These are phyloP conservation scores for Zygogramma bicolorata DNA, from an alignment of 2,888 invertebrate species.

Conservation along the genomic window DNA sequence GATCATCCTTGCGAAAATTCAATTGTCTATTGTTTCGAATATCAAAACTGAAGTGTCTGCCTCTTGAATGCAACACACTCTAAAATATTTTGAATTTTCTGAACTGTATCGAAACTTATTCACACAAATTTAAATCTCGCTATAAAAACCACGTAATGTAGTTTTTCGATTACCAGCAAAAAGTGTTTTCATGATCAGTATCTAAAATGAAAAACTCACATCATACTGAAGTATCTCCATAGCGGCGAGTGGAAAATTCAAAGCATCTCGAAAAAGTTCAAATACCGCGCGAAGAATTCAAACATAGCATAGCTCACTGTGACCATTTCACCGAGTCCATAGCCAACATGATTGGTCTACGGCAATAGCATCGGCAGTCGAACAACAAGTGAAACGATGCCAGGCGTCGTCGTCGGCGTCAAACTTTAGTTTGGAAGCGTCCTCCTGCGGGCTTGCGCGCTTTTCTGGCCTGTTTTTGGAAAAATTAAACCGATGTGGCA, in stretches of 20 bases:
- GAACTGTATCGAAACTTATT: too few species aligned
- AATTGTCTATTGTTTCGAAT: too few species aligned
- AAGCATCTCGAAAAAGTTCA: slow-evolving; percentile 1
- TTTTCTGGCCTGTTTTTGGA: background rate
- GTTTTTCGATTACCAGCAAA: background rate
- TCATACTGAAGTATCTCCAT: slow-evolving; percentile 9
- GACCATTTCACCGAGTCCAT: slow-evolving; percentile 21
- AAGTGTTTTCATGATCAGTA: background rate
- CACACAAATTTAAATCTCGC: too few species aligned
- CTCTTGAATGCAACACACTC: too few species aligned
- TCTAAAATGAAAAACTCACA: slow-evolving; percentile 2
- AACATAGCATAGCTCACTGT: slow-evolving; percentile 7
- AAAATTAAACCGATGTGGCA: background rate
- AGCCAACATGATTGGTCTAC: slow-evolving; percentile 39
- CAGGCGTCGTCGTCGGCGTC: slow-evolving; percentile 11
- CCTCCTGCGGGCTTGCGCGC: slow-evolving; percentile 1
- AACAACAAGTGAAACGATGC: slow-evolving; percentile 46
- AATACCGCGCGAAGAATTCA: slow-evolving; percentile 1
- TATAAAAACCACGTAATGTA: too few species aligned
- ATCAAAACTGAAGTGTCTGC: too few species aligned
- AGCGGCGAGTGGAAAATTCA: background rate
- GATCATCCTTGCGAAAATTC: too few species aligned
- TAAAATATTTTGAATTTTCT: too few species aligned
- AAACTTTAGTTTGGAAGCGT: slow-evolving; percentile 12
- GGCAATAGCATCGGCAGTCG: slow-evolving; percentile 35